These are phyloP conservation scores for Bathynomus jamesi DNA, from an alignment of 1,140 invertebrate genomes.

Conservation along the genomic window DNA sequence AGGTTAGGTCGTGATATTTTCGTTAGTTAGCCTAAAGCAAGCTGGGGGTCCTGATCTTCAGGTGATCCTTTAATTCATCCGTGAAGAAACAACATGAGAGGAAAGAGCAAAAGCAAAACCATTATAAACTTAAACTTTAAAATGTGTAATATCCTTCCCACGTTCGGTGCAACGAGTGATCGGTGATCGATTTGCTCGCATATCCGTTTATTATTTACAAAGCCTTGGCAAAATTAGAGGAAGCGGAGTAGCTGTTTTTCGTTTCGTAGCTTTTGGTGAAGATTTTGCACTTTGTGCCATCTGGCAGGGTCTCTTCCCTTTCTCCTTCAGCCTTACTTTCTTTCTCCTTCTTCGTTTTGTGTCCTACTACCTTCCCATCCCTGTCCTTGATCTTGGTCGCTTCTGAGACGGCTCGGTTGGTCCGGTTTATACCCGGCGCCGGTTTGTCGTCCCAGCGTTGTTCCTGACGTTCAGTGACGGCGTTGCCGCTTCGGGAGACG, in stretches of 20 bases:
- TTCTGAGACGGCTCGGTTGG: conserved; percentile 26
- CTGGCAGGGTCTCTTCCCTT: conserved; percentile 29
- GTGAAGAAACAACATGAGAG: too few relatives aligned
- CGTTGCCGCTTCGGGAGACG: conserved; percentile 16
- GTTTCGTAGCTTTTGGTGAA: conserved; percentile 37
- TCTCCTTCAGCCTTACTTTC: conserved; percentile 32
- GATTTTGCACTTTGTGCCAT: conserved; percentile 33
- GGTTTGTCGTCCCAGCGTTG: conserved; percentile 30
- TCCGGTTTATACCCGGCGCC: conserved; percentile 26
- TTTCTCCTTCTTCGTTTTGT: conserved; percentile 24
- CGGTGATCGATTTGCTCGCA: too few relatives aligned
- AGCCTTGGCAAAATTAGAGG: conserved; percentile 29
- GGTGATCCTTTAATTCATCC: too few relatives aligned
- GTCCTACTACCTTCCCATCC: conserved; percentile 31
- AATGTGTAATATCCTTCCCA: too few relatives aligned
- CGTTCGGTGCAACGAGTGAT: too few relatives aligned
- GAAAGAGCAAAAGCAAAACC: too few relatives aligned
- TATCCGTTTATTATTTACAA: conserved; percentile 10
- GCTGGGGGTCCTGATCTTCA: too few relatives aligned
- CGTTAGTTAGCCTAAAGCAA: too few relatives aligned
- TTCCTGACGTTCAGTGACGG: conserved; percentile 32
- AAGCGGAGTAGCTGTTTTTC: conserved; percentile 24
- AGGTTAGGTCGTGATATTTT: too few relatives aligned
- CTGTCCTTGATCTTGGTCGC: conserved; percentile 24
- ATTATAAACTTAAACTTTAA: too few relatives aligned